Base-by-base conservation (phyloP, 2,888 invertebrate species). In the Meta bourneti region DNA sequence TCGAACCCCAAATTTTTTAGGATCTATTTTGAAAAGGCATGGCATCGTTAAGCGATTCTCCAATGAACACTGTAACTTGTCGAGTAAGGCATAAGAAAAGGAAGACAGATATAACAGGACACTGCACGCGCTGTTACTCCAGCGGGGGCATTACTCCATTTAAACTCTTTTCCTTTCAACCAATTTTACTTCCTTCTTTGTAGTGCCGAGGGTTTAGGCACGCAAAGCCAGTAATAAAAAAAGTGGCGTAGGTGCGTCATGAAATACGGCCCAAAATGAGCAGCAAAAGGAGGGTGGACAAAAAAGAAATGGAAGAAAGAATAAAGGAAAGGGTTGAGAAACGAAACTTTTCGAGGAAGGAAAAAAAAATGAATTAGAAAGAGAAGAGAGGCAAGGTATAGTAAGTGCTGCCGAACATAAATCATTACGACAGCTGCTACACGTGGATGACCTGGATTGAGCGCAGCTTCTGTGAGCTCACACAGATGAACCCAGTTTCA, bases 391-490 rank as follows among this genome's bases (percentile, higher is more conserved):
- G 84, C 61, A 79, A 84, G 69, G 70, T 19, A 34, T 34, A 79
- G 11, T 9, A 71, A 84, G 48, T 16, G 20, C n/a, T 51, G 72
- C 19, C 11, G 34, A 16, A 72, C 70, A 91, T 91, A 82, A 87
- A 91, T 87, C 82, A 91, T 91, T 82, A 51, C 70, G 83, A 91
- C 87, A 85, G 91, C 81, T 51, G 87, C 71, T 20, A 78, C 91
- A 91, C 91, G 91, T 91, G 91, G 91, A 91, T 91, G 91, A 91
- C 91, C 91, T 91, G 91, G 87, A 69, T 91, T 78, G 54, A 74
- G 61, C 71, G 48, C 72, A 51, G 54, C 77, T 74, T n/a, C 49
- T 0, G 16, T 11, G 9, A 6, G 16, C 51, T 52, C 6, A 7
- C 51, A 6, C n/a, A 51, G 77, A 77, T 51, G 49, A 75, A 54